These are phyloP conservation scores for Orthonevra nobilis DNA, from an alignment of 2,888 invertebrate species.

Conservation along the genomic window DNA sequence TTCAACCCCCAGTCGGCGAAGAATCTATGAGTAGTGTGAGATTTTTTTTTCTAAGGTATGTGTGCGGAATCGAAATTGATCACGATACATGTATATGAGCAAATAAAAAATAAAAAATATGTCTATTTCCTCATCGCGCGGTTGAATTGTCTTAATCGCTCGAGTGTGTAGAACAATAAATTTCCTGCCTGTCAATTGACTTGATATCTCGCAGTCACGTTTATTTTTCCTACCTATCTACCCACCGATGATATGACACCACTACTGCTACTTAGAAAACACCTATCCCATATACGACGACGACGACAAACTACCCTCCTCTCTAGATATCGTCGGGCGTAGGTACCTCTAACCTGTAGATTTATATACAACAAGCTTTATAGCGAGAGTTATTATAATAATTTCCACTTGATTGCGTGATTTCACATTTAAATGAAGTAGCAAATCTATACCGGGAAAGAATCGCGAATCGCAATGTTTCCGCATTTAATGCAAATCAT, in stretches of 20 bases:
- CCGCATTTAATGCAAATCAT: conserved; percentile 65
- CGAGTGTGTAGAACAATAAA: conserved; percentile 70
- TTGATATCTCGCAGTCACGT: conserved; percentile 65
- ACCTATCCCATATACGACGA: background rate
- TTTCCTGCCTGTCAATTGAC: conserved; percentile 69
- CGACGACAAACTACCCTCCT: too few relatives aligned
- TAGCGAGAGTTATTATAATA: conserved; percentile 63
- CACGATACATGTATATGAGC: too few relatives aligned
- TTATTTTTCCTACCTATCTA: conserved; percentile 47
- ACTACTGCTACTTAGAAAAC: background rate
- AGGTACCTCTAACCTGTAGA: too few relatives aligned
- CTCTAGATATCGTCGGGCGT: too few relatives aligned
- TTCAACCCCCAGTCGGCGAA: conserved; percentile 59
- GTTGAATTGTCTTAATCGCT: conserved; percentile 68
- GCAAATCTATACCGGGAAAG: conserved; percentile 61
- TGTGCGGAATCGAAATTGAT: conserved; percentile 61
- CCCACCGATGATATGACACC: background rate
- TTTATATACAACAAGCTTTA: too few relatives aligned
- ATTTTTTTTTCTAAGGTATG: too few relatives aligned
- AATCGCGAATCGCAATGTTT: conserved; percentile 67
- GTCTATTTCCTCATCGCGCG: conserved; percentile 62
- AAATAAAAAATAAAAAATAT: conserved; percentile 13
- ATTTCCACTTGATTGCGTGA: conserved; percentile 70
- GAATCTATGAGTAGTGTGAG: background rate
- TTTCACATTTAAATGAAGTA: conserved; percentile 63